Percentiles rank a stretch among this genome's conserved stretches.
Conservation (phyloP, 2,797 vertebrate species). For the Adelosebastes latens region DNA sequence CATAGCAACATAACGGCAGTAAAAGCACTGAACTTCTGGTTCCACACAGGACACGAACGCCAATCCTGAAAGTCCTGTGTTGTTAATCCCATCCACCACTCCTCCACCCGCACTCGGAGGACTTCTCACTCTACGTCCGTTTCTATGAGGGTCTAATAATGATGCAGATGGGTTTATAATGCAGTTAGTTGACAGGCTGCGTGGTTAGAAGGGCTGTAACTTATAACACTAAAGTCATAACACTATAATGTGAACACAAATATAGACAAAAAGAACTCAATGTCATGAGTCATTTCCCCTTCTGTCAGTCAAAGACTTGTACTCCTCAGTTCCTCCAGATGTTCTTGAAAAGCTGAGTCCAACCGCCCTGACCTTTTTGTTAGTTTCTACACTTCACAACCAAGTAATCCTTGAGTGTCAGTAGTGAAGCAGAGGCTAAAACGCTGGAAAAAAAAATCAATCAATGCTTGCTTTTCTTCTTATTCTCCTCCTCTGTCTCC, state of each 20-base stretch:
- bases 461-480: constrained; percentile 57
- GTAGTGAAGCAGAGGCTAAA: constrained; percentile 30
- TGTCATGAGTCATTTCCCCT: neutral
- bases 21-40: no score
- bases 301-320: neutral
- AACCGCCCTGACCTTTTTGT: constrained; percentile 39
- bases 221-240: no score
- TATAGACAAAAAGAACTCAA: neutral
- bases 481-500: constrained; percentile 27
- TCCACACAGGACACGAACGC: rapidly evolving
- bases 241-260: neutral
- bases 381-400: constrained; percentile 36
- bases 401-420: constrained; percentile 49
- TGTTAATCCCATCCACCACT: no score
- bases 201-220: no score
- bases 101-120: no score
- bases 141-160: no score
- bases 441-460: constrained; percentile 43
- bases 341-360: constrained; percentile 37
- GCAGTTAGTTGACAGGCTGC: no score
- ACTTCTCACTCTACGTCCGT: no score
- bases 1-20: no score
- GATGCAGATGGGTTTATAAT: no score
- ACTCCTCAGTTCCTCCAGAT: constrained; percentile 14
- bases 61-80: no score